Conservation (phyloP, 2,888 invertebrate species). For the Campopleginae sp. region DNA sequence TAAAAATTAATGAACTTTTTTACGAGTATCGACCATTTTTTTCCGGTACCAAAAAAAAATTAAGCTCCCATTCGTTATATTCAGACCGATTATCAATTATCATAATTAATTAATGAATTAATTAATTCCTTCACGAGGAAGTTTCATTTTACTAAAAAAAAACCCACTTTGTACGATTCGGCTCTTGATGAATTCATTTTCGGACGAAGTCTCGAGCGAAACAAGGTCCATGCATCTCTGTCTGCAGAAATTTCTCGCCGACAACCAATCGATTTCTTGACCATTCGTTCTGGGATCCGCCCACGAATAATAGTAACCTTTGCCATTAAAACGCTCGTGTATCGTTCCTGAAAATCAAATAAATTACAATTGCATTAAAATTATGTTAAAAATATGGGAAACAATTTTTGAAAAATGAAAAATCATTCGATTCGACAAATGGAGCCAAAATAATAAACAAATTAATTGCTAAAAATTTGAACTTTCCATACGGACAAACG, state of each 20-base stretch:
- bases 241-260: constrained; percentile 93
- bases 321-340: constrained; percentile 85
- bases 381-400: background rate
- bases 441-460: background rate
- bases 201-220: constrained; percentile 93
- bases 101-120: background rate
- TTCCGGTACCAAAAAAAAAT: background rate
- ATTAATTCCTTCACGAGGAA: background rate
- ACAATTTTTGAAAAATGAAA: background rate
- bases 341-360: constrained; percentile 79
- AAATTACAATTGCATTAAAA: constrained; percentile 12
- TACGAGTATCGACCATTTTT: background rate
- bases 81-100: too few species aligned
- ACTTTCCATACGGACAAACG: background rate
- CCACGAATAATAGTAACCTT: constrained; percentile 96
- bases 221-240: constrained; percentile 96
- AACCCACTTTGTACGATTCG: constrained; percentile 90
- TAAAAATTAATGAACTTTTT: background rate
- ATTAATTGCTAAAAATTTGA: background rate
- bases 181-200: constrained; percentile 94
- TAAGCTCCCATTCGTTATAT: too few species aligned
- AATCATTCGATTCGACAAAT: background rate
- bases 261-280: constrained; percentile 93
- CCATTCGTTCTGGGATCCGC: constrained; percentile 90
- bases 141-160: background rate